Evolutionary conservation across 1,140 invertebrate species (phyloP), one percentile per base, ranked within the genome.

Genomic region (Akabosia matsudoensis): DNA sequence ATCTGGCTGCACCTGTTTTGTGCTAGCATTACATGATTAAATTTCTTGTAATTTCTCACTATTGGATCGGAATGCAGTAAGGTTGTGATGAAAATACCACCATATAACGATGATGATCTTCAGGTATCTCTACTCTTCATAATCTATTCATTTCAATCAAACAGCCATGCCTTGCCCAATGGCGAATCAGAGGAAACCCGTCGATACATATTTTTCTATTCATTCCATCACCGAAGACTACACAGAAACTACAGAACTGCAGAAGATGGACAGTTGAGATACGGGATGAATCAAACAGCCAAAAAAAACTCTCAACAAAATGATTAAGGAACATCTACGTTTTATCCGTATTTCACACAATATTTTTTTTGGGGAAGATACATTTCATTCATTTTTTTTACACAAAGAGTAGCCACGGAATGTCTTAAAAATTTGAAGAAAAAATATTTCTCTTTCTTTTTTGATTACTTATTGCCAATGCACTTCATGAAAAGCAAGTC

Each of bases 251-350:
- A n/a, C n/a, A n/a, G n/a, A n/a, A 67, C 24, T 56, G 24, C 54
- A 56, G 18, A 67, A 67, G 61, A 67, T 67, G 61, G 61, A 67
- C 61, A 67, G 61, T 3, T 67, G 61, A 67, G 61, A 67, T 67
- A 67, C 26, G 28, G 61, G 31, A 30, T 67, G 22, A 22, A 67
- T 10, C 10, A 56, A 56, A 3, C 54, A 45, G 37, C 7, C 7
- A 45, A 10, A 45, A 18, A 45, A 45, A n/a, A n/a, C n/a, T n/a
- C n/a, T n/a, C n/a, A n/a, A n/a, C n/a, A n/a, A n/a, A n/a, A n/a
- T n/a, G n/a, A n/a, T n/a, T n/a, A n/a, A n/a, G n/a, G n/a, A n/a
- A n/a, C n/a, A n/a, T n/a, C n/a, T n/a, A n/a, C n/a, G n/a, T n/a
- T n/a, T n/a, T n/a, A n/a, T n/a, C n/a, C n/a, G n/a, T n/a, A n/a